These are phyloP conservation scores for Fukomys damarensis DNA, from an alignment of 2,113 vertebrate species.

Conservation along the genomic window DNA sequence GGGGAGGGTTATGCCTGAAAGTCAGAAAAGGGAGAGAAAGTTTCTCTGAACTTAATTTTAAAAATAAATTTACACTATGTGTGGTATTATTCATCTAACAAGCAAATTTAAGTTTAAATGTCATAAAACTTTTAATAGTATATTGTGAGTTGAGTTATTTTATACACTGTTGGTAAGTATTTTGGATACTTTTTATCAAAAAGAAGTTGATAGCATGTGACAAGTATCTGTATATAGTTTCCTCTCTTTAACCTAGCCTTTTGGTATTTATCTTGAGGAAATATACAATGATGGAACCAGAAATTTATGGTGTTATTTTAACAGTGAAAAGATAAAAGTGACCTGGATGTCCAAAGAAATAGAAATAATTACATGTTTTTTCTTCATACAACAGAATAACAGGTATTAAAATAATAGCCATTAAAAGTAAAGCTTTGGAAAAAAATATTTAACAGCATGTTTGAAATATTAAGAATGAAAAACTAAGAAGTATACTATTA, in stretches of 20 bases:
- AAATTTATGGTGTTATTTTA: neutral
- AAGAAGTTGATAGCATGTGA: neutral
- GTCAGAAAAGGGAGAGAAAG: neutral
- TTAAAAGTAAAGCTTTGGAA: neutral
- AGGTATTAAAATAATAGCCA: neutral
- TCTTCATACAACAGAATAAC: neutral
- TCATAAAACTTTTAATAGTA: neutral
- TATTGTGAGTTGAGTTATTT: neutral
- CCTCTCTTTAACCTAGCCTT: neutral
- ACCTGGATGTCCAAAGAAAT: neutral
- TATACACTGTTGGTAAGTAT: neutral
- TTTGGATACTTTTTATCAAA: constrained; percentile 11
- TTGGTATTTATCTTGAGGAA: neutral
- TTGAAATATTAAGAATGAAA: neutral
- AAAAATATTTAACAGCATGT: constrained; percentile 16
- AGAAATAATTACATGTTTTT: constrained; percentile 14
- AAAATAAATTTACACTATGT: neutral
- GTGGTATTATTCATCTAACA: neutral
- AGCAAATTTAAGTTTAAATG: neutral
- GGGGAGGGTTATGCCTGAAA: neutral
- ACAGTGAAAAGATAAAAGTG: constrained; percentile 24
- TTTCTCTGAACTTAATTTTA: neutral
- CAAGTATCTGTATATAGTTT: neutral
- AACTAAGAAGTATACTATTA: neutral
- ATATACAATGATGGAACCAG: neutral